Evolutionary conservation across 2,113 vertebrate species (phyloP).

Genomic region (Jaculus jaculus): DNA sequence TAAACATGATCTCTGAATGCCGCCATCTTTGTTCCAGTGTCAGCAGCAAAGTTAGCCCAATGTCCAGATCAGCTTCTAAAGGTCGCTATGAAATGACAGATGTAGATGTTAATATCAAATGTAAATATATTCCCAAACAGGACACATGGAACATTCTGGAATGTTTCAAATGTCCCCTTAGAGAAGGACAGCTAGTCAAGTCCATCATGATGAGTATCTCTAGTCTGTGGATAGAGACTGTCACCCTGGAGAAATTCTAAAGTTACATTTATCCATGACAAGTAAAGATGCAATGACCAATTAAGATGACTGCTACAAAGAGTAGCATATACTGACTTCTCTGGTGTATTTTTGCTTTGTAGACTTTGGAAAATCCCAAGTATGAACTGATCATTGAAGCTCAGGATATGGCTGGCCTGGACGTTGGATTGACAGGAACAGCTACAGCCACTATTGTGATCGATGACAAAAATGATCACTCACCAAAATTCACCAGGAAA

Average conservation of each 20-base stretch:
- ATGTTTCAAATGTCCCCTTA: not conserved
- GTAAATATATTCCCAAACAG: not conserved
- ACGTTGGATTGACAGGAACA: slow-evolving; percentile 95
- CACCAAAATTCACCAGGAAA: slow-evolving; percentile 96
- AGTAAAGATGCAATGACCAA: not conserved
- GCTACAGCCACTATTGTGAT: slow-evolving; percentile 97
- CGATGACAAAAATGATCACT: slow-evolving; percentile 97
- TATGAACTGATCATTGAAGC: slow-evolving; percentile 97
- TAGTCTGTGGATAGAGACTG: not conserved
- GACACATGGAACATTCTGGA: not conserved
- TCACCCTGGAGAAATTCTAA: not conserved
- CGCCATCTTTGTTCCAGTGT: not conserved
- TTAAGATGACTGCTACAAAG: fast-evolving
- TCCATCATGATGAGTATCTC: not conserved
- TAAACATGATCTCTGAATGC: not conserved
- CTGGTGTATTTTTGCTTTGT: slow-evolving; percentile 39
- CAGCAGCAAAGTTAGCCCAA: no score
- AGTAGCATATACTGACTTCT: fast-evolving
- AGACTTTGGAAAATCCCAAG: slow-evolving; percentile 95
- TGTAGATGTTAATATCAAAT: not conserved
- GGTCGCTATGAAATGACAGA: not conserved
- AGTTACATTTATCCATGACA: fast-evolving
- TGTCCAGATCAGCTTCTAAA: not conserved
- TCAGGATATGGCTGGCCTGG: slow-evolving; percentile 95
- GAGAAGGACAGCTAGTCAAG: not conserved